Base-by-base conservation (phyloP, 2,888 invertebrate genomes). In the Melipona bicolor region DNA sequence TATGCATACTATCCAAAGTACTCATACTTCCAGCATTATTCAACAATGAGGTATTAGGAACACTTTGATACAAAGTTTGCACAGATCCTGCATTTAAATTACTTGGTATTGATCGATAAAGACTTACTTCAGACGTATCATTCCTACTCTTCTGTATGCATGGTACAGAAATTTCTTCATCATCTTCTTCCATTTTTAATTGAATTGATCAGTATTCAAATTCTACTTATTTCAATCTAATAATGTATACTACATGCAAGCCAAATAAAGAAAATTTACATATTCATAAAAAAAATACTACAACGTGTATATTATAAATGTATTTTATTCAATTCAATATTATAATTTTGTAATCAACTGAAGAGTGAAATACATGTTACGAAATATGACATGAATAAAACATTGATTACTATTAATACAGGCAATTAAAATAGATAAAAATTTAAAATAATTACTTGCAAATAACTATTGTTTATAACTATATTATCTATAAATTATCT, bases 161-260 rank as follows among this genome's bases (percentile, higher is more conserved):
- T 52, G 83, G 78, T 32, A 74, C 54, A 56, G 81, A 80, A 52
- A 87, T 79, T 21, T 90, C 88, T 19, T 91, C 92, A 6, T 92
- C 92, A 1, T 92, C 92, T 32, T 92, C 91, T 61, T 92, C 90
- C 93, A 93, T 93, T 78, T 70, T 61, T 82, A 77, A 84, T 72
- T 70, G 32, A 79, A 86, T 81, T 70, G 54, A 83, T 86, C 64
- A 87, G 77, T 65, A 80, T 69, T 77, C 67, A 85, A 87, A 64
- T 21, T 50, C 74, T 88, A 77, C 69, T 84, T 81, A 81, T 70
- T 77, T 19, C 62, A 80, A 82, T 67, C 75, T 65, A 81, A 77
- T 36, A 77, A 77, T 11, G 32, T 70, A n/a, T 70, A 85, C 71
- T 65, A 73, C 85, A 80, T 82, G 86, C 86, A 87, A 81, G 65